A percentile compares a stretch with the other conserved stretches of the same genome.
Evolutionary conservation across 1,140 invertebrate genomes (phyloP).

Genomic region (Heliconius himera): DNA sequence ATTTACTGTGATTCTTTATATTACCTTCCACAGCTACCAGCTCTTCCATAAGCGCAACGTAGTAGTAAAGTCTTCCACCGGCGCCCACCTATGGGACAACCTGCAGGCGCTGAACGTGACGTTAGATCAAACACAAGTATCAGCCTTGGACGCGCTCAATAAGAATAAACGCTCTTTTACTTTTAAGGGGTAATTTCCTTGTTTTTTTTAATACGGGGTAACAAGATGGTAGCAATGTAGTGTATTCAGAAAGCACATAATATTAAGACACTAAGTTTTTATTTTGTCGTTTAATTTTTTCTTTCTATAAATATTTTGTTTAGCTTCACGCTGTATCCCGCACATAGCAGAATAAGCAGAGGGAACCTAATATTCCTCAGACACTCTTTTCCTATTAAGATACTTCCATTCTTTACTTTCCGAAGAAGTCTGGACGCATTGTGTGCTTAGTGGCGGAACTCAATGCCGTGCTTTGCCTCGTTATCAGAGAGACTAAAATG

Average conservation of each 20-base stretch:
- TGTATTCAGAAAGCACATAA: background rate
- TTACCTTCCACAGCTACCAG: conserved; percentile 80
- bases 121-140: conserved; percentile 81
- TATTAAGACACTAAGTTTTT: background rate
- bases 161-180: conserved; percentile 59
- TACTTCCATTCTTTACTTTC: too few relatives aligned
- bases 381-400: too few relatives aligned
- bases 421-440: too few relatives aligned
- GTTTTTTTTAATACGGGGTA: background rate
- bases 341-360: too few relatives aligned
- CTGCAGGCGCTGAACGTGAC: conserved; percentile 86
- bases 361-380: too few relatives aligned
- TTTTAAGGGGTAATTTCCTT: conserved; percentile 54
- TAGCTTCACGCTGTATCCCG: too few relatives aligned
- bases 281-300: too few relatives aligned
- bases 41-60: conserved; percentile 83
- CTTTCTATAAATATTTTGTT: too few relatives aligned
- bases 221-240: background rate
- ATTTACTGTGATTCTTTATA: too few relatives aligned
- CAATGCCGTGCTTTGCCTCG: too few relatives aligned
- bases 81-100: conserved; percentile 86
- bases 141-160: conserved; percentile 58
- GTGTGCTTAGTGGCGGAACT: too few relatives aligned
- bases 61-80: conserved; percentile 85
- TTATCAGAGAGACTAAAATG: too few relatives aligned